phyloP scores from a whole-genome alignment of 2,888 invertebrate species.

The Beris morrisii region DNA sequence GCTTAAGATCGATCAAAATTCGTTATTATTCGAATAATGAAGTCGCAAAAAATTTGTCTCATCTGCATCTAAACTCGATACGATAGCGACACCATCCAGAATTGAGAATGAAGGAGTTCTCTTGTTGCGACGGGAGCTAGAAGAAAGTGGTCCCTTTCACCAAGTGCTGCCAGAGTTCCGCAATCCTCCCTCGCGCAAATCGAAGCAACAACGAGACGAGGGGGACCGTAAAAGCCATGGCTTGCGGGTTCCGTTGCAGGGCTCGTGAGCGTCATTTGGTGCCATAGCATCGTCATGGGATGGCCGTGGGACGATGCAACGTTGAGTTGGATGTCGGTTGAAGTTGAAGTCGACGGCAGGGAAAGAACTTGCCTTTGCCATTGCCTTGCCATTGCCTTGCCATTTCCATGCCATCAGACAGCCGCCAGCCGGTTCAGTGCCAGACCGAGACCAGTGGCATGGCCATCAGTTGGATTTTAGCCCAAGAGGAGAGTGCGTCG shows the following conservation, averaged over 20 bases:
- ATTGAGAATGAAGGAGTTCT: background rate
- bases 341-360: background rate
- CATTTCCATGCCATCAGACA: slow-evolving; percentile 1
- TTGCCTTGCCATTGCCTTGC: background rate
- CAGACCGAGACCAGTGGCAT: background rate
- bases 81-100: too few species aligned
- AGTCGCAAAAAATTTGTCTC: too few species aligned
- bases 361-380: background rate
- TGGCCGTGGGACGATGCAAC: background rate
- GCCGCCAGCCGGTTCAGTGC: background rate
- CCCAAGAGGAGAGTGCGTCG: slow-evolving; percentile 28
- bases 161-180: background rate
- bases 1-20: too few species aligned
- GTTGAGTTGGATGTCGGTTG: background rate
- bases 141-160: slow-evolving; percentile 7
- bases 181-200: background rate
- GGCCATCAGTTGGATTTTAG: slow-evolving; percentile 18
- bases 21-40: too few species aligned
- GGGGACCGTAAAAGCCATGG: too few species aligned
- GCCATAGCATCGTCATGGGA: too few species aligned
- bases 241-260: too few species aligned
- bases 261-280: too few species aligned
- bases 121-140: background rate
- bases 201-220: too few species aligned
- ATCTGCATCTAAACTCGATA: too few species aligned